These are phyloP conservation scores for Oikopleura dioica DNA, from an alignment of 23 tunicate species.

Conservation along the genomic window DNA sequence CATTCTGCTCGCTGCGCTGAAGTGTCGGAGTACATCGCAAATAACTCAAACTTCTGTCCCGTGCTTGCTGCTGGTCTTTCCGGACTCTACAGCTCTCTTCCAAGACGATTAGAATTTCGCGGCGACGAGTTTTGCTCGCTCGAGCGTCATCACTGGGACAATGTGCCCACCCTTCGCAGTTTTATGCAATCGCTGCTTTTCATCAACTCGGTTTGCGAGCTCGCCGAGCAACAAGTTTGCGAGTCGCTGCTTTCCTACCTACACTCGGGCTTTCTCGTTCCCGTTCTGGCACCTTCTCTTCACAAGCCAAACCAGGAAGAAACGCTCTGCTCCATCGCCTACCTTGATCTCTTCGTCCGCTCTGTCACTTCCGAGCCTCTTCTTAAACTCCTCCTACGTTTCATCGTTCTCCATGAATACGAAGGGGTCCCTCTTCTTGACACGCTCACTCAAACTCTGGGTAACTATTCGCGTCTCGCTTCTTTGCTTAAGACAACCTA, in stretches of 20 bases:
- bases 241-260: not conserved
- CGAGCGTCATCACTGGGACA: not conserved
- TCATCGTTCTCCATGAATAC: conserved; percentile 56
- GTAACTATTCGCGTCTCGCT: too few relatives aligned
- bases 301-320: conserved; percentile 32
- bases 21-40: conserved; percentile 60
- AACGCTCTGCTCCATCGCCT: conserved; percentile 32
- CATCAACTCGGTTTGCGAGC: not conserved
- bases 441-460: conserved; percentile 67
- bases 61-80: conserved; percentile 71
- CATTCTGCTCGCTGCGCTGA: not conserved
- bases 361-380: conserved; percentile 63
- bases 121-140: not conserved
- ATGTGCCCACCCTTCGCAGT: not conserved
- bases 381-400: conserved; percentile 43
- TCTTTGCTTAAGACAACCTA: too few relatives aligned
- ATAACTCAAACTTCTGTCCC: conserved; percentile 53
- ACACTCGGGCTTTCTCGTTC: not conserved
- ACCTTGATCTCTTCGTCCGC: conserved; percentile 57
- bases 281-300: conserved; percentile 38
- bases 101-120: not conserved
- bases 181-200: not conserved
- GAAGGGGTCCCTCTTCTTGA: conserved; percentile 62
- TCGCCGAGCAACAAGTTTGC: not conserved
- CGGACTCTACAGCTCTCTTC: conserved; percentile 21